Percentiles rank a stretch among this genome's conserved stretches.
phyloP scores from a whole-genome alignment of 2,797 vertebrate genomes.

The Channa striata region DNA sequence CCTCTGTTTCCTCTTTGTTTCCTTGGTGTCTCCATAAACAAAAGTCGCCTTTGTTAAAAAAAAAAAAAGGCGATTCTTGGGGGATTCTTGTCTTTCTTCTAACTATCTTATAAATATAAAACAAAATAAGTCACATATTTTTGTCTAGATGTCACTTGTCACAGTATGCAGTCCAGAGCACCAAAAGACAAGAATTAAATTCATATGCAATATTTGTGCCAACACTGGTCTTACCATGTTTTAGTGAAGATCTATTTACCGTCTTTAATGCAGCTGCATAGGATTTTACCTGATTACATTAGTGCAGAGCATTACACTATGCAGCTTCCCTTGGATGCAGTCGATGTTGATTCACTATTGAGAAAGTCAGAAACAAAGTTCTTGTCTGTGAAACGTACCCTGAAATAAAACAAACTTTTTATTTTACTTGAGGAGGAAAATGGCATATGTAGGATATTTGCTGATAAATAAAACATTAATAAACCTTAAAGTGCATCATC shows the following conservation, averaged over 20 bases:
- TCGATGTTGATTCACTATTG: neutral
- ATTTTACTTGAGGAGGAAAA: too few species aligned
- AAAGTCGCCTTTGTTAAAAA: slow-evolving; percentile 1
- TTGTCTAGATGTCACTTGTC: neutral
- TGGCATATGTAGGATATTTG: too few species aligned
- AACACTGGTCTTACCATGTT: too few species aligned
- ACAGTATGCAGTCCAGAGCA: too few species aligned
- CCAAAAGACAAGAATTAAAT: neutral
- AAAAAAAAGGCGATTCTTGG: neutral
- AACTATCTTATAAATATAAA: neutral
- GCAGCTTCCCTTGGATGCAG: neutral
- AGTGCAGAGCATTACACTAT: too few species aligned
- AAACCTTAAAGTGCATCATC: too few species aligned
- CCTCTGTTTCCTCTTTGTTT: slow-evolving; percentile 6
- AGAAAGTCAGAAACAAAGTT: neutral
- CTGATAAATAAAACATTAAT: too few species aligned
- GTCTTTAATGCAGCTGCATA: neutral
- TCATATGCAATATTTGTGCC: too few species aligned
- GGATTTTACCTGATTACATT: neutral
- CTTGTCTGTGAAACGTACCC: too few species aligned
- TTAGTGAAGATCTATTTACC: too few species aligned
- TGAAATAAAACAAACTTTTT: too few species aligned
- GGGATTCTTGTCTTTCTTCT: neutral
- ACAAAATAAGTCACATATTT: neutral
- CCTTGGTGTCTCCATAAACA: slow-evolving; percentile 23